Evolutionary conservation across 2,888 invertebrate genomes (phyloP).

Genomic region (Leistus spinibarbis): DNA sequence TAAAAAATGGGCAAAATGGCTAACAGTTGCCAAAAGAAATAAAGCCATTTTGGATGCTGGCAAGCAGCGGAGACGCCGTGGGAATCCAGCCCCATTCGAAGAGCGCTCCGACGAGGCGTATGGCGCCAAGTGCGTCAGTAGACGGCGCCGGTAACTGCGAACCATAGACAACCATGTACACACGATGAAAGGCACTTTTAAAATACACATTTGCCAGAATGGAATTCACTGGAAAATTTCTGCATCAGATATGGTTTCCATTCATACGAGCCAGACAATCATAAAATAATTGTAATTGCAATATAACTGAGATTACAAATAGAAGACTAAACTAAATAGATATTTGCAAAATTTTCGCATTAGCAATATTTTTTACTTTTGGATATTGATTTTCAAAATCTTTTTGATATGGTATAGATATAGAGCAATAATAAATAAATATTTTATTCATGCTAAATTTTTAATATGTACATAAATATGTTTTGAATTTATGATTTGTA

Average conservation of each 20-base stretch:
- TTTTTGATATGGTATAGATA: too few species aligned
- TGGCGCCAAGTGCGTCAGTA: slow-evolving; percentile 5
- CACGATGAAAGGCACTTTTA: not conserved
- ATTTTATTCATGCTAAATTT: too few species aligned
- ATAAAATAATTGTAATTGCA: too few species aligned
- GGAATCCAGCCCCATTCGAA: not conserved
- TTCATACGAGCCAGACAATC: not conserved
- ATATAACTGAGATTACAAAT: too few species aligned
- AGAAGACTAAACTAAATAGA: too few species aligned
- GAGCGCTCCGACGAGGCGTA: not conserved
- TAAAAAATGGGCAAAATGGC: not conserved
- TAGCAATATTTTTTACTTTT: too few species aligned
- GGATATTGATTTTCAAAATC: too few species aligned
- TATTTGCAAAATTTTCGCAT: too few species aligned
- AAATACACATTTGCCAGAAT: not conserved
- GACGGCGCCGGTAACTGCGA: slow-evolving; percentile 3
- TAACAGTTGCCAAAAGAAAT: not conserved
- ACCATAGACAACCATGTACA: slow-evolving; percentile 5
- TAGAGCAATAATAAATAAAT: too few species aligned
- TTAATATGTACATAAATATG: too few species aligned
- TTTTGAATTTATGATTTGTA: too few species aligned
- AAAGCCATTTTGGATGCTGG: slow-evolving; percentile 2
- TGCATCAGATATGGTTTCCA: not conserved
- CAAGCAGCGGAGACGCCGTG: slow-evolving; percentile 1
- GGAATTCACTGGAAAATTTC: not conserved